Evolutionary conservation across 2,797 vertebrate species (phyloP), one percentile per base, ranked within the genome.

Genomic region (Protonibea diacanthus): DNA sequence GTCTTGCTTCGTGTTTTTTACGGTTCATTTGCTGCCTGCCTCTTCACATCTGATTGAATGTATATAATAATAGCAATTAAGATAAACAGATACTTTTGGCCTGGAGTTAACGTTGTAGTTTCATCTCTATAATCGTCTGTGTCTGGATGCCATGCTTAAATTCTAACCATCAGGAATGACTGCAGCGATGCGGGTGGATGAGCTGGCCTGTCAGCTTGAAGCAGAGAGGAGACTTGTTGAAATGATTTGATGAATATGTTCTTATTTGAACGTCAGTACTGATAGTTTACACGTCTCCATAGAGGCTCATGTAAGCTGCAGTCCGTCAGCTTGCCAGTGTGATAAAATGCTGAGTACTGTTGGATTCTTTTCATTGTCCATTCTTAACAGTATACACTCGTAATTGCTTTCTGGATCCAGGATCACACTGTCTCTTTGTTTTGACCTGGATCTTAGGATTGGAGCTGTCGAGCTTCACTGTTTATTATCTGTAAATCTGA

Each of bases 61-160:
- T 69, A 51, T 65, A 53, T 80, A 78, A 76, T 77, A 72, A 74
- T 49, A 48, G 77, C 63, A 60, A 65, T 81, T 81, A 68, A 48
- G 68, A 79, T 77, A 66, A 70, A 66, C 14, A 49, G 56, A 86
- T 69, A 63, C 45, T 64, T 72, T 73, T 65, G 63, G 64, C 55
- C 56, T 20, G 12, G 55, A 72, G 29, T 59, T 29, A 6, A 59
- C 55, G 60, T 38, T 18, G 40, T 52, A 21, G 57, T 82, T 75
- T 62, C 33, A 58, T 73, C 65, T 83, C 59, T 11, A 2, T 64
- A 73, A 81, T 86, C 0, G 23, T 14, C 60, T 78, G 62, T 76
- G 68, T 40, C 64, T 57, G 74, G 65, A 80, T 48, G 70, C 57
- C 71, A 65, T 72, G 82, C 79, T 82, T n/a, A 27, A 42, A 42